Evolutionary conservation across 2,797 vertebrate species (phyloP), one percentile per base, ranked within the genome.

Genomic region (Onychomys arenicola): DNA sequence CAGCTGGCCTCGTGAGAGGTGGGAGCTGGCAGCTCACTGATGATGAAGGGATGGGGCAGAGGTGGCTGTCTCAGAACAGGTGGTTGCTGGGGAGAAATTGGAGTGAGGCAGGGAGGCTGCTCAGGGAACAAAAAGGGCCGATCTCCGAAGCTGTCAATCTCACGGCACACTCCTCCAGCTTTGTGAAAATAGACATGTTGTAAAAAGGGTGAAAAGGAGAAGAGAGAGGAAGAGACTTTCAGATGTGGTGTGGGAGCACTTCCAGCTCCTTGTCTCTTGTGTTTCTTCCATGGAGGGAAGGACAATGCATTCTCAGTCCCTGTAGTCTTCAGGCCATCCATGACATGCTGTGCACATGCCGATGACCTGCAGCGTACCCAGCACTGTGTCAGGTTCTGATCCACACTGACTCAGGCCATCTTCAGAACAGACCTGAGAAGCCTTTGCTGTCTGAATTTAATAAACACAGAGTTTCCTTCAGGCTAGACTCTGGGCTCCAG

Each of bases 151-250:
- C 34, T 37, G 40, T 85, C 34, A 32, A 32, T 95, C 90, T 57
- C 11, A 23, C 6, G 1, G 27, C 0, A 0, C 0, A 0, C 17
- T 88, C 71, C 59, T 67, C 27, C 34, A 40, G 67, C n/a, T 75
- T 52, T 82, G 92, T 80, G 86, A 95, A 92, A 94, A 95, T 27
- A 96, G 97, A 92, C 34, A 32, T 19, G 4, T 32, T 23, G 52
- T 32, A 49, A 49, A 91, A 80, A 80, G 61, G 27, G 43, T 49
- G 59, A 37, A 27, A 21, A 86, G 49, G 81, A 57, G 94, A 92
- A 57, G n/a, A 76, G 84, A 92, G 86, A 13, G 25, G 40, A 65
- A 61, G 5, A 63, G 11, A 49, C 63, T 88, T 89, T 69, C 69
- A 71, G n/a, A 71, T 57, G 43, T 16, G 90, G 32, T 65, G 43